Evolutionary conservation across 2,797 vertebrate species (phyloP), one percentile per base, ranked within the genome.

Genomic region (Heterohyrax brucei): DNA sequence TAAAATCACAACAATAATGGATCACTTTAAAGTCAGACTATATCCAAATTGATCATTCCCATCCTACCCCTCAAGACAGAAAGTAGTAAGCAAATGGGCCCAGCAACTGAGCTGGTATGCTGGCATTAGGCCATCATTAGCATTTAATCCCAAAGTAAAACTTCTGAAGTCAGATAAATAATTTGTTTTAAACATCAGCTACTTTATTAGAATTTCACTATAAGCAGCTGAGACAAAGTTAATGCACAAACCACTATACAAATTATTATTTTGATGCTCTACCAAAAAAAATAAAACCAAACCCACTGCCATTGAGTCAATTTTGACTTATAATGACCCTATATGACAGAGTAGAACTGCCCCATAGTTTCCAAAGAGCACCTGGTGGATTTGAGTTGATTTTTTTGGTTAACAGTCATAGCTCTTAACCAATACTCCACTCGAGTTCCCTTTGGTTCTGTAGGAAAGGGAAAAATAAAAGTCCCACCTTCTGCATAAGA

Each of bases 191-290:
- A 89, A 90, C 22, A 59, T 77, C 8, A 44, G 30, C 68, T 66
- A 86, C 44, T 93, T 59, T 39, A 89, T 62, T 82, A 56, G 10
- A 90, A 82, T 78, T 87, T 59, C 50, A 88, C 59, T 62, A 66
- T 19, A 66, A 78, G 30, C 30, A 81, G 33, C 26, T 84, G 18
- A 87, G 44, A 91, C 26, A 83, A 92, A 75, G 26, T 89, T 78
- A 73, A 86, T 2, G 16, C 30, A 79, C 39, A 19, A 28, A 83
- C 30, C 21, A n/a, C 19, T 82, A 33, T 92, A n/a, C 33, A 89
- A 89, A 87, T 30, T 10, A 95, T 70, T 62, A 89, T 4, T 64
- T 94, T 62, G 19, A 19, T 81, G 87, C 28, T 56, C 78, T 59
- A 64, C 39, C 39, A 39, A 39, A 39, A 39, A 39, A 39, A 39